phyloP scores from a whole-genome alignment of 2,888 invertebrate species.

The Microctonus aethiopoides region DNA sequence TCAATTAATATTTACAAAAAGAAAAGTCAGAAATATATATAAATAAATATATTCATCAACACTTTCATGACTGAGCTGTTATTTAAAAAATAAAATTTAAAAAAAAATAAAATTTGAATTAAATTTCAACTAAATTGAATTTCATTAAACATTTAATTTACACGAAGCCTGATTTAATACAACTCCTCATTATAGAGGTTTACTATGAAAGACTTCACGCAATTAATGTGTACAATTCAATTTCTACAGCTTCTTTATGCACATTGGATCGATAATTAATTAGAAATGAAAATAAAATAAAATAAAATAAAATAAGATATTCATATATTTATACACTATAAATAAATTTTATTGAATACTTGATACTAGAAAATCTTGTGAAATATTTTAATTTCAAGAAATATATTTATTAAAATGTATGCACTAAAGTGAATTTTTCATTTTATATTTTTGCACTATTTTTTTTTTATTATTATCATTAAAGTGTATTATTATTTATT shows the following conservation, averaged over 20 bases:
- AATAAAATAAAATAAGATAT: no score
- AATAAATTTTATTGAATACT: no score
- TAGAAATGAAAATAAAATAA: background rate
- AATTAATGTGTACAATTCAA: background rate
- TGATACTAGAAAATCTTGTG: no score
- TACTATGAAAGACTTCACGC: background rate
- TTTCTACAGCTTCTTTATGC: background rate
- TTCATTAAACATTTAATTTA: slow-evolving; percentile 24
- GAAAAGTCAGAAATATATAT: no score
- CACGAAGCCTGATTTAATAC: slow-evolving; percentile 1
- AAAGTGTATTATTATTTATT: no score
- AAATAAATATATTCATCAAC: no score
- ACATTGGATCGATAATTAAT: background rate
- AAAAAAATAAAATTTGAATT: background rate
- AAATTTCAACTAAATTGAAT: background rate
- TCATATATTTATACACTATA: no score
- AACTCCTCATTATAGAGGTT: background rate
- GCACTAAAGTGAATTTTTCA: no score
- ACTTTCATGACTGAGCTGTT: background rate
- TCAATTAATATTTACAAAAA: background rate
- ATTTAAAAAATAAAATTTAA: background rate
- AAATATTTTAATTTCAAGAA: no score
- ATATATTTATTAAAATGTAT: no score
- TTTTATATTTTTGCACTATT: background rate
- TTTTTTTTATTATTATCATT: background rate